Base-by-base conservation (phyloP, 2,888 invertebrate genomes). In the Eurytoma adleriae region DNA sequence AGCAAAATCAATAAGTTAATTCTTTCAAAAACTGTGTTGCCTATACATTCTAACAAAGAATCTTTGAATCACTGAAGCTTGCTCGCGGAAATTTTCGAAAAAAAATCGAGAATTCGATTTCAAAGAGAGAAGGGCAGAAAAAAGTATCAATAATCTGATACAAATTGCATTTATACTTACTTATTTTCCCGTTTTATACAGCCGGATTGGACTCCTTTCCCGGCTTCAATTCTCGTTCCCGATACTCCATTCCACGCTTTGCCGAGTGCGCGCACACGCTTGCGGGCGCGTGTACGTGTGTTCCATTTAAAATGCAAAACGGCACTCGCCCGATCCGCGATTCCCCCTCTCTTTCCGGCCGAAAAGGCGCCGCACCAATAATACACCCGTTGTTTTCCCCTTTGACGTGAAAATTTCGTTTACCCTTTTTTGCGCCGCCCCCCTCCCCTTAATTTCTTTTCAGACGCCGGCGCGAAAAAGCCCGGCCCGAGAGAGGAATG, bases 221-320 rank as follows among this genome's bases (percentile, higher is more conserved):
- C 54, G 27, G 27, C 59, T 50, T n/a, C 59, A 76, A 76, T 69
- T 76, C 69, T 14, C 48, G 24, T 14, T 50, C 61, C 40, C 61
- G 64, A 69, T 54, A 68, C 27, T 54, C 68, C 59, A 20, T 57
- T 70, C 70, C 50, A n/a, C 20, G 69, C 72, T 72, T 7, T 48
- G 18, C 20, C 50, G 48, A 24, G 27, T 24, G 48, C 24, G 1
- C 66, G 5, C 61, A 2, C 61, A 3, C 16, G 48, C 27, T 10
- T 20, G 16, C 52, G n/a, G 24, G 20, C 2, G 5, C 40, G 10
- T 57, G 13, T 74, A 74, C 50, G 48, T 57, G 52, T 57, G 18
- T 79, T 80, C 68, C 73, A 62, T 80, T 80, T 80, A 80, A 80
- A 80, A 80, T 80, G 80, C 77, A 77, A 80, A 80, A 80, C 69